A percentile compares a stretch with the other conserved stretches of the same genome.
phyloP scores from a whole-genome alignment of 1,140 invertebrate species.

The Contarinia nasturtii region DNA sequence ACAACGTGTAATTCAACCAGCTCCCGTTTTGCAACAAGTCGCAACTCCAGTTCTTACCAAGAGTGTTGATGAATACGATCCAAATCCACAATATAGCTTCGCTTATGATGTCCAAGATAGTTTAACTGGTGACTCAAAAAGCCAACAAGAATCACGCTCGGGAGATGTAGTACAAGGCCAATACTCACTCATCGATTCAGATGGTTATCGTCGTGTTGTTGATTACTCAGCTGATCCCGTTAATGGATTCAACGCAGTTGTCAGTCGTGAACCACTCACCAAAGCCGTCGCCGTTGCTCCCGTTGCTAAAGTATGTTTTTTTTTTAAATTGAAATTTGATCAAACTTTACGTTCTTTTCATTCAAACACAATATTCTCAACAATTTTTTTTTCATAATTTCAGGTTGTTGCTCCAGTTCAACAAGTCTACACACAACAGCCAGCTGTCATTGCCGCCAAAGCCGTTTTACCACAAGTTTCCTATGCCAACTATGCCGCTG shows the following conservation, averaged over 20 bases:
- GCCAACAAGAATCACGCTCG: constrained; percentile 21
- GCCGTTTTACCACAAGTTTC: neutral
- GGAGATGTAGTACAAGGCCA: constrained; percentile 25
- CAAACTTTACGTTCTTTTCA: neutral
- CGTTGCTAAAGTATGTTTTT: neutral
- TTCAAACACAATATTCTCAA: too few species aligned
- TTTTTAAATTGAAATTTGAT: constrained; percentile 5
- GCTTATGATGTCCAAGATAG: constrained; percentile 46
- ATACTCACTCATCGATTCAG: constrained; percentile 23
- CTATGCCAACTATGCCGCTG: too few species aligned
- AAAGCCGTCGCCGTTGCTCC: constrained; percentile 7
- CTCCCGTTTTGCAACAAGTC: too few species aligned
- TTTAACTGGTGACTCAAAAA: constrained; percentile 23
- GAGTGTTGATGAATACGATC: constrained; percentile 30
- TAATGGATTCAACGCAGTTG: constrained; percentile 29
- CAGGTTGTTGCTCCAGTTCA: too few species aligned
- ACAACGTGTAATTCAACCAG: too few species aligned
- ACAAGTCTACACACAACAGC: too few species aligned
- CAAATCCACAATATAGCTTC: constrained; percentile 45
- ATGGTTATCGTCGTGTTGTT: constrained; percentile 14
- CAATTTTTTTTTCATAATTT: too few species aligned
- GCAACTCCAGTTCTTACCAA: constrained; percentile 17
- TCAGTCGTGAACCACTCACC: constrained; percentile 19
- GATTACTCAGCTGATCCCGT: constrained; percentile 11
- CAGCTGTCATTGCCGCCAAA: too few species aligned